Conservation (phyloP, 2,797 vertebrate species). For the Anguilla pacifica region DNA sequence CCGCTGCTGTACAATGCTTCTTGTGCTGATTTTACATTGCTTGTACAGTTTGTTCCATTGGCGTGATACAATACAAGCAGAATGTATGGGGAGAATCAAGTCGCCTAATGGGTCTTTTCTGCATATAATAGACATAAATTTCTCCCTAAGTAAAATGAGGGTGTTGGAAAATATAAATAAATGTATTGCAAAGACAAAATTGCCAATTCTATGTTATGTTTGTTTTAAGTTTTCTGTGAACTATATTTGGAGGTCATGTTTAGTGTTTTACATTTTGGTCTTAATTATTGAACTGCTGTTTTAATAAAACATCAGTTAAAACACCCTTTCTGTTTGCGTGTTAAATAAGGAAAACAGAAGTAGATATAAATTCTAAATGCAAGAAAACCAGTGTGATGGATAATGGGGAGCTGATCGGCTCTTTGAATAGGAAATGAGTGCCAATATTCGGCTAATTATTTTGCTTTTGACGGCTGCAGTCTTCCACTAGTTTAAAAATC, state of each 20-base stretch:
- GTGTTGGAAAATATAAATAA: conserved; percentile 13
- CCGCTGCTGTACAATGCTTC: conserved; percentile 9
- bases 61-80: not conserved
- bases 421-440: not conserved
- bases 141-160: not conserved
- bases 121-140: not conserved
- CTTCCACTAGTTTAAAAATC: not conserved
- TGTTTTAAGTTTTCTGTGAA: conserved; percentile 18
- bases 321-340: conserved; percentile 11
- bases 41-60: not conserved
- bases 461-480: not conserved
- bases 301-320: conserved; percentile 34
- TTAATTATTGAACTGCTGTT: conserved; percentile 27
- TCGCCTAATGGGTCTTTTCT: not conserved
- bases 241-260: conserved; percentile 2
- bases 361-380: not conserved
- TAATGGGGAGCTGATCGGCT: not conserved
- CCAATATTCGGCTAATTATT: not conserved
- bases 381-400: not conserved
- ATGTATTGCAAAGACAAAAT: not conserved
- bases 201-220: conserved; percentile 20
- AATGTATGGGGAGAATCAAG: not conserved
- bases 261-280: conserved; percentile 11
- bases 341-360: conserved; percentile 9
- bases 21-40: not conserved